Evolutionary conservation across 2,113 vertebrate species (phyloP), one percentile per base, ranked within the genome.

Genomic region (Scortum barcoo): DNA sequence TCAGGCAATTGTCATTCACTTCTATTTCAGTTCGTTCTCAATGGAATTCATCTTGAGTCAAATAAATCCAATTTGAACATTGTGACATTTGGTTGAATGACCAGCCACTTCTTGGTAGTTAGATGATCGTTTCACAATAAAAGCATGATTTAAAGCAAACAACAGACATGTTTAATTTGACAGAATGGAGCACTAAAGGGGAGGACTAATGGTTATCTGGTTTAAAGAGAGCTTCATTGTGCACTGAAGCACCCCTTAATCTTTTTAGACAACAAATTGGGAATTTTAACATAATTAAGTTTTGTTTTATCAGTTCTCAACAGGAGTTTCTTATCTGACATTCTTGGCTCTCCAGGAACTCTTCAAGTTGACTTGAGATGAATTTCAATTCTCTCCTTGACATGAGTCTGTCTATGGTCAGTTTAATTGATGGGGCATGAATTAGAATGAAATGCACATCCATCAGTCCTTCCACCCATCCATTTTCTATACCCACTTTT

Each of bases 361-460:
- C 24, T 3, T 22, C 11, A 16, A 56, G 2, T 56, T 60, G 44
- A 58, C 20, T 19, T 16, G 7, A 38, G 65, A 16, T 28, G 38
- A 61, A 74, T 86, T 80, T 10, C 50, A 67, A 82, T 78, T 80
- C 72, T 51, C 72, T 13, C 65, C 72, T 63, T 78, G 58, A 20
- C 63, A 62, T 4, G 14, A 76, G 11, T 72, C 53, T 75, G 61
- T 56, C 8, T 78, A 54, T 71, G 77, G 66, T 84, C 81, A 68
- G 38, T 86, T 76, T 74, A 84, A 88, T 69, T 71, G 75, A 74
- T 84, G 44, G 53, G 22, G 24, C 3, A 24, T 65, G 73, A 76
- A 72, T 81, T 33, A 20, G 67, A 71, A 68, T 70, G 26, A 76
- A 65, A 62, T 12, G 19, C 72, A 60, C 78, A 72, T 83, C 67